Evolutionary conservation across 2,888 invertebrate genomes (phyloP), one percentile per base, ranked within the genome.

Genomic region (Sympetrum striolatum): DNA sequence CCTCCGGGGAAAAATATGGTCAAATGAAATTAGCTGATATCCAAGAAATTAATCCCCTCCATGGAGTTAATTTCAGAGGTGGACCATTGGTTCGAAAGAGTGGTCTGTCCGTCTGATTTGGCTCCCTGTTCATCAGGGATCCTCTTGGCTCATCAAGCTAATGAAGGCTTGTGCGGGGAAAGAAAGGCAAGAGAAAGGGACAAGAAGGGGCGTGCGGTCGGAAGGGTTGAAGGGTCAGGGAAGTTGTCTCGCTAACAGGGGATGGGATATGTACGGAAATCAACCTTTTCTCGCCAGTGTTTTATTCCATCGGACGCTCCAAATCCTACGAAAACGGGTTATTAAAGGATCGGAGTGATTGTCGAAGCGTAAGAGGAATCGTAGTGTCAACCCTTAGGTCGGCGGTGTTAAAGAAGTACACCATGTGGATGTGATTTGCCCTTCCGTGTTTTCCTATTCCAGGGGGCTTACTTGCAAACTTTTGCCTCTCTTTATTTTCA

Each of bases 91-190:
- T 14, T 73, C 73, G 25, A 73, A 73, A 73, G 25, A 73, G 73
- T 31, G 22, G 22, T 18, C 22, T 53, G 82, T 82, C 58, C 58
- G 82, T 35, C 58, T 82, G 82, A 82, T 82, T 82, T 82, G 48
- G 53, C 58, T 35, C 53, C 31, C 60, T 39, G 58, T 35, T 86
- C 86, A 60, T 86, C 86, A 86, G 37, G 39, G 86, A 35, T 18
- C 81, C 53, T 12, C 53, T 60, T 35, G 82, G 15, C 82, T 82
- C 82, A 82, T 82, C 82, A 82, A 58, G 35, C 82, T 82, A 82
- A 82, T 82, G 82, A 82, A 82, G 82, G 82, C 82, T 82, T 82
- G 81, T 81, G 81, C 81, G n/a, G 64, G n/a, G 22, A 64, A 25
- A 64, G 64, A n/a, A n/a, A 18, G 18, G 18, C 15, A 44, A 22